Percentiles rank a stretch among this genome's conserved stretches.
Conservation (phyloP, 2,113 vertebrate genomes). For the Mixornis gularis region DNA sequence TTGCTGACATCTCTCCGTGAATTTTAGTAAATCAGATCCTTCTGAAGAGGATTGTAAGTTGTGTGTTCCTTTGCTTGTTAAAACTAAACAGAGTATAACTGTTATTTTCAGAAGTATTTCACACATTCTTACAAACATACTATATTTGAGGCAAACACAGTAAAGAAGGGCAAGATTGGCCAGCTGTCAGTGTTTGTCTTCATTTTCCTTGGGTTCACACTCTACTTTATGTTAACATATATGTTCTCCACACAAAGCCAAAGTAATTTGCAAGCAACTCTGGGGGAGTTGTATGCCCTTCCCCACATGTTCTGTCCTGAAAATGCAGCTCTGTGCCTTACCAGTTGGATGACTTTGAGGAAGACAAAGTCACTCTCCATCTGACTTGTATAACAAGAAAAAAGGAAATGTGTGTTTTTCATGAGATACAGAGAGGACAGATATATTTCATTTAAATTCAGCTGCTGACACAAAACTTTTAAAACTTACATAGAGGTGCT, state of each 20-base stretch:
- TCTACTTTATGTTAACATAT: slow-evolving; percentile 39
- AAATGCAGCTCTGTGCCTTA: background rate
- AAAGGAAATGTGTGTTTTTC: background rate
- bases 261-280: slow-evolving; percentile 17
- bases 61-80: slow-evolving; percentile 22
- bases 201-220: slow-evolving; percentile 47
- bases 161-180: slow-evolving; percentile 54
- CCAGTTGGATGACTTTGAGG: background rate
- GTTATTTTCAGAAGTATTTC: slow-evolving; percentile 58
- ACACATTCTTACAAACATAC: slow-evolving; percentile 55
- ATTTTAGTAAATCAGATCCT: background rate
- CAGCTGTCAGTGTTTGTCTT: slow-evolving; percentile 62
- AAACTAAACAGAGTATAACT: slow-evolving; percentile 19
- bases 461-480: background rate
- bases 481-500: background rate
- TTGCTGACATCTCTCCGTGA: background rate
- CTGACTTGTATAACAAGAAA: background rate
- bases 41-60: background rate
- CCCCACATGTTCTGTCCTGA: slow-evolving; percentile 5
- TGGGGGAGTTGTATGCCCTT: background rate
- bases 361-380: background rate
- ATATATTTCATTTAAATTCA: background rate
- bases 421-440: background rate
- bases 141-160: slow-evolving; percentile 60
- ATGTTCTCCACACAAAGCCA: slow-evolving; percentile 28